Evolutionary conservation across 1,140 invertebrate species (phyloP).

Genomic region (Alviniconcha marisindica): DNA sequence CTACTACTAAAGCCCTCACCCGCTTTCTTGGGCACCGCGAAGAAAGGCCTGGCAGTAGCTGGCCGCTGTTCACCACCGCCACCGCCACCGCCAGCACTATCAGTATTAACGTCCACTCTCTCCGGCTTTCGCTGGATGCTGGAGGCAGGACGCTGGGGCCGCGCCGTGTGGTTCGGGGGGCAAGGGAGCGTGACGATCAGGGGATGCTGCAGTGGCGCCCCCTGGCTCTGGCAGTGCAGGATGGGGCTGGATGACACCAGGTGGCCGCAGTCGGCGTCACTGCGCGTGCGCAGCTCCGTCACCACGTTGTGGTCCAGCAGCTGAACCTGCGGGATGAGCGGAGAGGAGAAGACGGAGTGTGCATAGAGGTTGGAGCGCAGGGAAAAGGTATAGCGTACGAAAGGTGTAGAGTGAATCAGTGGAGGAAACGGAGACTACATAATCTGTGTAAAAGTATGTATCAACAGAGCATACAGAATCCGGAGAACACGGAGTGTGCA

Average conservation of each 20-base stretch:
- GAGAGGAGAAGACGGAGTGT: no score
- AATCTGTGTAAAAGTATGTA: no score
- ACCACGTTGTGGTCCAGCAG: slow-evolving; percentile 55
- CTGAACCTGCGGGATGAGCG: slow-evolving; percentile 65
- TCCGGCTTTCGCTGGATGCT: neutral
- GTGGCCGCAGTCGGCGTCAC: slow-evolving; percentile 49
- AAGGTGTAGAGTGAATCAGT: no score
- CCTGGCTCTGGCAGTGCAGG: slow-evolving; percentile 22
- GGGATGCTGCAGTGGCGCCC: slow-evolving; percentile 52
- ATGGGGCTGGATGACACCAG: slow-evolving; percentile 63
- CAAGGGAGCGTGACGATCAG: slow-evolving; percentile 55
- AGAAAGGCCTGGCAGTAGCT: slow-evolving; percentile 29
- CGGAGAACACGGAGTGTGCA: no score
- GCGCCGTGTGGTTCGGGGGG: slow-evolving; percentile 52
- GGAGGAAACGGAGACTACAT: no score
- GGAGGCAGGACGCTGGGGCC: slow-evolving; percentile 47
- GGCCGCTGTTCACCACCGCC: slow-evolving; percentile 8
- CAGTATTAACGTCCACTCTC: slow-evolving; percentile 1
- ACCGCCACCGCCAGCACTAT: neutral
- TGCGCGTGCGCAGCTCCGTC: slow-evolving; percentile 48
- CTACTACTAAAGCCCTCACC: no score
- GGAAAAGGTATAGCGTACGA: no score
- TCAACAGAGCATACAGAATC: no score
- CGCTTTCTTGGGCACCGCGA: neutral
- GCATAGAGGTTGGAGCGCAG: no score